These are phyloP conservation scores for Peucedramus taeniatus DNA, from an alignment of 2,113 vertebrate species.

Conservation along the genomic window DNA sequence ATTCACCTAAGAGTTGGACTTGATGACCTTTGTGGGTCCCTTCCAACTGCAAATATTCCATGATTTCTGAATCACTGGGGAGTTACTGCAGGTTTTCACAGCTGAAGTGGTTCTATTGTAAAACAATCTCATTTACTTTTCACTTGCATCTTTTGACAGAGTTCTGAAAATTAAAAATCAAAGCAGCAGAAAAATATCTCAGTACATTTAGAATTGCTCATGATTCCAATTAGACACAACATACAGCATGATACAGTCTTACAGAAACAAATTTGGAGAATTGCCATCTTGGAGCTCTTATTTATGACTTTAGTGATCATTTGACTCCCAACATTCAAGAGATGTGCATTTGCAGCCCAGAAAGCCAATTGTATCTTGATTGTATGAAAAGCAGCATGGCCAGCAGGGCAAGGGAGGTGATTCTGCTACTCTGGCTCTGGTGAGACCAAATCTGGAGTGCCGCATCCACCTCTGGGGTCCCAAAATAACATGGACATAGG, in stretches of 20 bases:
- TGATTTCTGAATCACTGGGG: not conserved
- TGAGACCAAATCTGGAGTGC: not conserved
- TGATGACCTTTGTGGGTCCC: not conserved
- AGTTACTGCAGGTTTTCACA: not conserved
- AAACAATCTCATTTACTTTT: not conserved
- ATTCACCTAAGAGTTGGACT: not conserved
- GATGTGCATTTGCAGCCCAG: not conserved
- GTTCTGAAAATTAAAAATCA: not conserved
- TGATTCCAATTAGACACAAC: not conserved
- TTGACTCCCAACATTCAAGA: not conserved
- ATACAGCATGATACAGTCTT: not conserved
- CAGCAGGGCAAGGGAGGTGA: not conserved
- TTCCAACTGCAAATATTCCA: not conserved
- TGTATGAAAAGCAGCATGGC: not conserved
- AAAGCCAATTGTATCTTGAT: not conserved
- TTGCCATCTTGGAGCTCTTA: not conserved
- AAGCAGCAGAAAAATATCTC: not conserved
- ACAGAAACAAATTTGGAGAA: not conserved
- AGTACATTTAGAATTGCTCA: not conserved
- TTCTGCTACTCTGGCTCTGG: not conserved
- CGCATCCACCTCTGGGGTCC: not conserved
- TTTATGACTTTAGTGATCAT: not conserved
- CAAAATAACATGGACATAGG: not conserved
- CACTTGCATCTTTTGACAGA: not conserved
- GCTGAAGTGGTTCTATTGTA: not conserved